Evolutionary conservation across 1,140 invertebrate genomes (phyloP).

Genomic region (Drosophila nasuta): DNA sequence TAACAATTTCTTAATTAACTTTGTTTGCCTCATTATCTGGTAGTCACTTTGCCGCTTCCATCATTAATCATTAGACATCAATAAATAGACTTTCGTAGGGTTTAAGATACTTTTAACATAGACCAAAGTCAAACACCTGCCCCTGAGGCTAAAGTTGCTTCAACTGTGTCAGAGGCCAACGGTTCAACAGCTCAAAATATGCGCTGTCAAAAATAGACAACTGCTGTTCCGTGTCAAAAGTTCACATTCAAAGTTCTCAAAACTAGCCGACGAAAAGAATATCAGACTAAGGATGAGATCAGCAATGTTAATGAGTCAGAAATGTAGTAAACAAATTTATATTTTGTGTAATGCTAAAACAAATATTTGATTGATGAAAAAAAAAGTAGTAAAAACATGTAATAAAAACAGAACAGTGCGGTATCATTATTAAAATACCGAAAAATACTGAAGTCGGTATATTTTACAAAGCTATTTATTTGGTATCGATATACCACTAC

Average conservation of each 20-base stretch:
- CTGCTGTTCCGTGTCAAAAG: constrained; percentile 8
- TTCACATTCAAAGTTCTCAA: not conserved
- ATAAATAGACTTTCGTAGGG: constrained; percentile 10
- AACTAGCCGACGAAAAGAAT: no score
- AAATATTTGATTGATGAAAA: not conserved
- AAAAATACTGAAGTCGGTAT: no score
- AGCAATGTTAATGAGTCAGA: not conserved
- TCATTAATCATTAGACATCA: constrained; percentile 39
- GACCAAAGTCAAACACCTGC: not conserved
- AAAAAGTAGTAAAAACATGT: no score
- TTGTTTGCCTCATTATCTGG: constrained; percentile 34
- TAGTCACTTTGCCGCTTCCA: constrained; percentile 41
- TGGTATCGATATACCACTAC: no score
- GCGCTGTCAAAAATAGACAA: not conserved
- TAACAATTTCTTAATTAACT: constrained; percentile 68
- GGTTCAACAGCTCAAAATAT: constrained; percentile 3
- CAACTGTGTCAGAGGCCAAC: constrained; percentile 16
- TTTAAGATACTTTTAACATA: not conserved
- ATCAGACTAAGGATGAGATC: not conserved
- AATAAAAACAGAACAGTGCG: no score
- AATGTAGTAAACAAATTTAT: no score
- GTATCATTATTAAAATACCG: no score
- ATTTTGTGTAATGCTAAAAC: not conserved
- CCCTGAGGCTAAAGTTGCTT: constrained; percentile 8
- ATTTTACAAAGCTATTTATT: no score